phyloP scores from a whole-genome alignment of 2,888 invertebrate genomes.

The Hemithea aestivaria region DNA sequence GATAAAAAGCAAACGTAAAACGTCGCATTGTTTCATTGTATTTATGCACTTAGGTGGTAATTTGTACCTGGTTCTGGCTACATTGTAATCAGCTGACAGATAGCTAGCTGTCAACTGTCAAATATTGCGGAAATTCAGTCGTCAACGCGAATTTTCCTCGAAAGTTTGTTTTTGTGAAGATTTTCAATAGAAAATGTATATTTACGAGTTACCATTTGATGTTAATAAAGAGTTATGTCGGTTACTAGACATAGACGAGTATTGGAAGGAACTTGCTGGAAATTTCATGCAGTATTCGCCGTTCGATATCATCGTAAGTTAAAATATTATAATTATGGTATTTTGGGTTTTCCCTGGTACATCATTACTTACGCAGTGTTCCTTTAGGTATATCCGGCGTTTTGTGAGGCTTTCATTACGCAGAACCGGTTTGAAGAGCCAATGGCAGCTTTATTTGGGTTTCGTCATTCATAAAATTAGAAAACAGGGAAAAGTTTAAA shows the following conservation, averaged over 20 bases:
- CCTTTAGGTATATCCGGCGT: constrained; percentile 24
- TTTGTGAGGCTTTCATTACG: background rate
- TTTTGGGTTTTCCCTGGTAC: constrained; percentile 43
- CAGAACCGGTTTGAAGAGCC: too few species aligned
- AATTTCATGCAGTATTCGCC: constrained; percentile 82
- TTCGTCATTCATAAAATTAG: too few species aligned
- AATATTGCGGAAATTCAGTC: background rate
- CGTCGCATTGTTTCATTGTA: too few species aligned
- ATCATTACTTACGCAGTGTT: constrained; percentile 8
- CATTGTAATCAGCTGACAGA: too few species aligned
- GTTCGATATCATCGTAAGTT: constrained; percentile 76
- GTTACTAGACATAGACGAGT: constrained; percentile 87
- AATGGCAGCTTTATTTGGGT: too few species aligned
- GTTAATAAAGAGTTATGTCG: constrained; percentile 85
- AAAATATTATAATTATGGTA: constrained; percentile 7
- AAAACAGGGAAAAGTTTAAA: too few species aligned
- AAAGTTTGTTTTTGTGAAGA: constrained; percentile 8
- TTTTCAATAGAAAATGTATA: constrained; percentile 63
- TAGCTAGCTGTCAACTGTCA: too few species aligned
- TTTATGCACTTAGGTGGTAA: too few species aligned
- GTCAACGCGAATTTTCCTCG: background rate
- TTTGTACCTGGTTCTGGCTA: too few species aligned
- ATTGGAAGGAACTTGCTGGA: constrained; percentile 89
- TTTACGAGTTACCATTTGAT: constrained; percentile 86
- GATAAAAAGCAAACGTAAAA: too few species aligned